Evolutionary conservation across 2,888 invertebrate genomes (phyloP), one percentile per base, ranked within the genome.

Genomic region (Dione vanillae): DNA sequence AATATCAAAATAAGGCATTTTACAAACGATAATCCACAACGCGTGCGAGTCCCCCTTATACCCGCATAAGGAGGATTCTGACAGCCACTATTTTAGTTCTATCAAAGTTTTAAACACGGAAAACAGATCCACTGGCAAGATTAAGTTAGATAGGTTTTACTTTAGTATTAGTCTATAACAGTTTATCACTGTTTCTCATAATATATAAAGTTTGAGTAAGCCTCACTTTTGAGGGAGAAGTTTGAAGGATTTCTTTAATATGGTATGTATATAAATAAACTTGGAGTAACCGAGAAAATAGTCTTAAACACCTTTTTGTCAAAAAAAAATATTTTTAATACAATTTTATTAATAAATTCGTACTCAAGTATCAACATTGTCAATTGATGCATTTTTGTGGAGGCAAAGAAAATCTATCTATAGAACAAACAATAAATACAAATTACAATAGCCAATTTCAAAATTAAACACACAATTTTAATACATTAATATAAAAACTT

Each of bases 21-120:
- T 19, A 14, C 37, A 51, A 47, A 14, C 41, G 10, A 12, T 7
- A 10, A 27, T 54, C 12, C 51, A 16, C 10, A 49, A 35, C 43
- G 45, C 27, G 11, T n/a, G 58, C 0, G 40, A 14, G n/a, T n/a
- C n/a, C n/a, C 41, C 58, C 58, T 51, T 54, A 67, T 9, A 58
- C 72, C 72, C 72, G 70, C 70, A 73, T 73, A 47, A 56, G 67
- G 61, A 68, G 56, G 65, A 69, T 69, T 64, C 66, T 27, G 68
- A 68, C 58, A 74, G 68, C 54, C 75, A 68, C 51, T 70, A 71
- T 70, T 73, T 75, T 65, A 75, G 71, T 71, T 75, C 62, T 52
- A 65, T 59, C 45, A 69, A 74, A 69, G 56, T 72, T 66, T 64
- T 65, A 71, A 75, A 73, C 65, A 71, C 47, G 51, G 64, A 67